These are phyloP conservation scores for Cyrtonyx montezumae DNA, from an alignment of 2,113 vertebrate species.

Conservation along the genomic window DNA sequence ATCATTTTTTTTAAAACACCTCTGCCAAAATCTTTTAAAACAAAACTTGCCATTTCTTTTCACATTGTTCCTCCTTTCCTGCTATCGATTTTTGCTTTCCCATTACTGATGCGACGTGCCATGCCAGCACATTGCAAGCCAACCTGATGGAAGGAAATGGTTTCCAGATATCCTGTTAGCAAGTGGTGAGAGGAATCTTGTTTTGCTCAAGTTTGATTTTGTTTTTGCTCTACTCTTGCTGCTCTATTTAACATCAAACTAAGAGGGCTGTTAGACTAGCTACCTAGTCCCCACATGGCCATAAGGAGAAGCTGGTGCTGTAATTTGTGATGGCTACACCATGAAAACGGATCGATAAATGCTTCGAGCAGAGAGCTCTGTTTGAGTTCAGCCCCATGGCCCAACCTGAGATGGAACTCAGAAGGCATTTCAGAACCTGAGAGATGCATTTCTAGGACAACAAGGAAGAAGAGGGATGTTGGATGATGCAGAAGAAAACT, in stretches of 20 bases:
- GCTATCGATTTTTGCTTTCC: not conserved
- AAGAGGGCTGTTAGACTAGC: slow-evolving; percentile 48
- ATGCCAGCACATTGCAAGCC: not conserved
- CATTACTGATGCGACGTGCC: not conserved
- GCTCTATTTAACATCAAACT: slow-evolving; percentile 57
- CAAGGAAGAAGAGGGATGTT: not conserved
- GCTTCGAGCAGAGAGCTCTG: not conserved
- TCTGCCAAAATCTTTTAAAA: slow-evolving; percentile 33
- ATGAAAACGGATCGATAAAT: slow-evolving; percentile 48
- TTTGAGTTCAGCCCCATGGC: not conserved
- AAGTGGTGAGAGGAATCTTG: not conserved
- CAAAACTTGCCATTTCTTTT: slow-evolving; percentile 10
- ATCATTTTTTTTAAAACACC: slow-evolving; percentile 9
- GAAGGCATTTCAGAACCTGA: not conserved
- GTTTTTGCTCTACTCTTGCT: slow-evolving; percentile 16
- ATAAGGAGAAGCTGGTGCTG: slow-evolving; percentile 41
- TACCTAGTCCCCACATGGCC: slow-evolving; percentile 45
- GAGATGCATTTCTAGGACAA: not conserved
- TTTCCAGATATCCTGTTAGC: not conserved
- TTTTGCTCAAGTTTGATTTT: slow-evolving; percentile 1
- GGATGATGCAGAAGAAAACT: not conserved
- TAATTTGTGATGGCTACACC: slow-evolving; percentile 45
- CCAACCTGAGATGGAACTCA: not conserved
- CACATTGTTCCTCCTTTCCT: slow-evolving; percentile 33
- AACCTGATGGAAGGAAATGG: not conserved